Evolutionary conservation across 35 echinoderm and acorn worm species (phyloP).

Genomic region (Anneissia japonica): DNA sequence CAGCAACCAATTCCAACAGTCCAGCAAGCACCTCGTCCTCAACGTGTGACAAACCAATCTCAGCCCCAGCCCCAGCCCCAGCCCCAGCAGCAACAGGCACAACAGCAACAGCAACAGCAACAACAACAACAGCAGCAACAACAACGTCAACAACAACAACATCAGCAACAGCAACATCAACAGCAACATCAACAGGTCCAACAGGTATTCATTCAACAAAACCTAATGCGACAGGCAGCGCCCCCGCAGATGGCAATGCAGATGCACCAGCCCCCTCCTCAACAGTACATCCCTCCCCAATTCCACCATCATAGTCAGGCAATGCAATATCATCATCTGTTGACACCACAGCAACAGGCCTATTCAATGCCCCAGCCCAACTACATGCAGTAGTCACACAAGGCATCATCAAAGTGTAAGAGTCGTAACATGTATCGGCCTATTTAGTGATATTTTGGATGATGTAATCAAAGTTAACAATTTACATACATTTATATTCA

Average conservation of each 20-base stretch:
- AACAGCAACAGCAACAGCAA: not conserved
- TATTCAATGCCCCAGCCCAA: not conserved
- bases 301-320: not conserved
- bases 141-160: not conserved
- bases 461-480: too few relatives aligned
- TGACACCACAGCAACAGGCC: not conserved
- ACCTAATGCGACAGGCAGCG: not conserved
- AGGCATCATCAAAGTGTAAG: too few relatives aligned
- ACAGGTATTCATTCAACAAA: not conserved
- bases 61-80: not conserved
- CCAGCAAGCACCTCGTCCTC: not conserved
- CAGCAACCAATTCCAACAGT: not conserved
- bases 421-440: too few relatives aligned
- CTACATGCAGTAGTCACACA: not conserved
- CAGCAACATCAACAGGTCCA: not conserved
- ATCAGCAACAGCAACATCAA: not conserved
- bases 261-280: not conserved
- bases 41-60: not conserved
- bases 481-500: too few relatives aligned
- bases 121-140: not conserved
- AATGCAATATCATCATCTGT: not conserved
- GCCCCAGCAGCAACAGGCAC: constrained; percentile 2
- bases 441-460: too few relatives aligned
- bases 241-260: not conserved
- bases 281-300: not conserved